Conservation (phyloP, 1,140 invertebrate genomes). For the Caenorhabditis inopinata region DNA sequence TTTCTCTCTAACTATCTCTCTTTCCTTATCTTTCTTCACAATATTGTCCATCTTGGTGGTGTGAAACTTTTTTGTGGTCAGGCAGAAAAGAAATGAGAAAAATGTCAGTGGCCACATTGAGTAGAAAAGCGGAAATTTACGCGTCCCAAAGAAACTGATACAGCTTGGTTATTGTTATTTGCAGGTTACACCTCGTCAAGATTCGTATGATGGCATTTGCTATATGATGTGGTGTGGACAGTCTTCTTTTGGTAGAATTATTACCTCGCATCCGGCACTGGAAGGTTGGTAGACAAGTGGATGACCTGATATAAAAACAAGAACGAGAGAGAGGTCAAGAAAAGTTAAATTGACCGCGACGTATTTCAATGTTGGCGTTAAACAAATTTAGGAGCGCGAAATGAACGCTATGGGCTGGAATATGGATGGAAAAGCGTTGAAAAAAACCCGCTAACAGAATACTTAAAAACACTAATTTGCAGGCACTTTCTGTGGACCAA, state of each 20-base stretch:
- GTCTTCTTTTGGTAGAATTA: constrained; percentile 60
- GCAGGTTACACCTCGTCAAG: constrained; percentile 62
- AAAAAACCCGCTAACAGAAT: too few relatives aligned
- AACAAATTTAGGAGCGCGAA: constrained; percentile 10
- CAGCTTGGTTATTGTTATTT: constrained; percentile 24
- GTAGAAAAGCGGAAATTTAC: background rate
- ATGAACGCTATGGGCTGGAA: background rate
- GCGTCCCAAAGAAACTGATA: background rate
- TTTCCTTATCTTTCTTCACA: background rate
- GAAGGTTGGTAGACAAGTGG: constrained; percentile 49
- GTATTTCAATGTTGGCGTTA: background rate
- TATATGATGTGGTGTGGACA: constrained; percentile 67
- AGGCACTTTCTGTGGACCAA: constrained; percentile 60
- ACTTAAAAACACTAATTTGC: background rate
- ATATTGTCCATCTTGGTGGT: constrained; percentile 1
- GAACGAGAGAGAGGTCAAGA: background rate
- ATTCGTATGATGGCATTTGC: constrained; percentile 66
- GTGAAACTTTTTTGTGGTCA: constrained; percentile 16
- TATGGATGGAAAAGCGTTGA: too few relatives aligned
- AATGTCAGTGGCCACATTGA: background rate
- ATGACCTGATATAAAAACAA: background rate
- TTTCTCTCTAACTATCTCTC: background rate
- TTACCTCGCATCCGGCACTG: constrained; percentile 65
- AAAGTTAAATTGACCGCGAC: constrained; percentile 33
- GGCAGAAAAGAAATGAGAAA: background rate